A percentile compares a stretch with the other conserved stretches of the same genome.
Evolutionary conservation across 2,797 vertebrate genomes (phyloP).

Genomic region (Anguilla megastoma): DNA sequence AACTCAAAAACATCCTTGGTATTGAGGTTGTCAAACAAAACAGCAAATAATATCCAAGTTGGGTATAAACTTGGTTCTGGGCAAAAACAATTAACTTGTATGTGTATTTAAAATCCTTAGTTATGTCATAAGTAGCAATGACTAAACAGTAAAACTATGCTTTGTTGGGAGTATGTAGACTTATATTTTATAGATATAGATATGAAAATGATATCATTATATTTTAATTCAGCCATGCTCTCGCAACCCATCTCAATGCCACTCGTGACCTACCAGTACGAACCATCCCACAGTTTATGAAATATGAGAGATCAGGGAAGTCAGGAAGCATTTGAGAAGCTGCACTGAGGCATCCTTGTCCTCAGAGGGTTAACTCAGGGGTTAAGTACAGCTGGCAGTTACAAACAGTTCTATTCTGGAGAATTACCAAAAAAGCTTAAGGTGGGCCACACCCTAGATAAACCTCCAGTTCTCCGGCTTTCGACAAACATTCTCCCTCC

Average conservation of each 20-base stretch:
- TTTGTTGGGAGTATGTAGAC: too few relatives aligned
- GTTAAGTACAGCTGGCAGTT: constrained; percentile 61
- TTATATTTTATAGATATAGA: too few relatives aligned
- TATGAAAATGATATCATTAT: too few relatives aligned
- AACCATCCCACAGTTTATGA: not conserved
- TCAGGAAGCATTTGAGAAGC: not conserved
- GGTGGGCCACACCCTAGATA: constrained; percentile 92
- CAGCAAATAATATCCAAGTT: not conserved
- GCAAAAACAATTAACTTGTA: too few relatives aligned
- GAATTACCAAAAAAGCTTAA: constrained; percentile 84
- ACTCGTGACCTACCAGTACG: too few relatives aligned
- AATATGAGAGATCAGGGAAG: not conserved
- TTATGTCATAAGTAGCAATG: too few relatives aligned
- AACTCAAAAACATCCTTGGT: not conserved
- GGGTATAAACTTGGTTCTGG: too few relatives aligned
- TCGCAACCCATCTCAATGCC: too few relatives aligned
- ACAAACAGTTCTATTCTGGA: constrained; percentile 75
- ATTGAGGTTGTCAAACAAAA: not conserved
- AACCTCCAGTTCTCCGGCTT: constrained; percentile 84
- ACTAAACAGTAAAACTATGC: too few relatives aligned
- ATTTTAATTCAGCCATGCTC: too few relatives aligned
- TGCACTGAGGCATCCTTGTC: not conserved
- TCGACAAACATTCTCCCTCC: constrained; percentile 88
- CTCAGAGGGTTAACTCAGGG: constrained; percentile 36
- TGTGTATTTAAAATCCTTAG: too few relatives aligned